Percentiles rank a stretch among this genome's conserved stretches.
phyloP scores from a whole-genome alignment of 2,797 vertebrate species.

The Borostomias antarcticus region DNA sequence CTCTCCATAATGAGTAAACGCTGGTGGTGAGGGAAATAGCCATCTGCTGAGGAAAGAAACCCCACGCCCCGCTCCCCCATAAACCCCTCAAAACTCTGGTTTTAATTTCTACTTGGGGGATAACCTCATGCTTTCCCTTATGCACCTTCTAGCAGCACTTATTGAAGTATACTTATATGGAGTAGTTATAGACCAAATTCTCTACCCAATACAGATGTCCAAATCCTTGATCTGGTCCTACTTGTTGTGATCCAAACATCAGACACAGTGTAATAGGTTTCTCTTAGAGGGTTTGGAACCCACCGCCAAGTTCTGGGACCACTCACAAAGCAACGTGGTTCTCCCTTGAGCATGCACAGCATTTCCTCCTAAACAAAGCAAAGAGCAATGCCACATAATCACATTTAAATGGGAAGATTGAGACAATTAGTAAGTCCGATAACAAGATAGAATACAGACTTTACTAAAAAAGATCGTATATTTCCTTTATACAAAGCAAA shows the following conservation, averaged over 20 bases:
- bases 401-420: slow-evolving; percentile 47
- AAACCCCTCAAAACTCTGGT: slow-evolving; percentile 39
- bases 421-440: slow-evolving; percentile 57
- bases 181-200: slow-evolving; percentile 37
- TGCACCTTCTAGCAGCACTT: slow-evolving; percentile 66
- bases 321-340: slow-evolving; percentile 12
- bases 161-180: slow-evolving; percentile 39
- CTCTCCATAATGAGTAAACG: slow-evolving; percentile 47
- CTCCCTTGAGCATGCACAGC: slow-evolving; percentile 36
- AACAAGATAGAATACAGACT: slow-evolving; percentile 52
- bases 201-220: slow-evolving; percentile 64
- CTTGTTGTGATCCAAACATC: slow-evolving; percentile 56
- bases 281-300: slow-evolving; percentile 43
- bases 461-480: slow-evolving; percentile 42
- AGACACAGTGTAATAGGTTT: slow-evolving; percentile 45
- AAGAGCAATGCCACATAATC: slow-evolving; percentile 44
- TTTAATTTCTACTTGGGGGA: slow-evolving; percentile 63
- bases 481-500: slow-evolving; percentile 26
- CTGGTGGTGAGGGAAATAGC: slow-evolving; percentile 50
- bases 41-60: slow-evolving; percentile 67
- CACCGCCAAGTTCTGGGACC: slow-evolving; percentile 29
- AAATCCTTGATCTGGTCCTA: slow-evolving; percentile 31
- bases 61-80: not conserved
- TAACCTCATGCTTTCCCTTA: slow-evolving; percentile 58
- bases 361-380: slow-evolving; percentile 50